These are phyloP conservation scores for Cataglyphis hispanica DNA, from an alignment of 1,140 invertebrate species.

Conservation along the genomic window DNA sequence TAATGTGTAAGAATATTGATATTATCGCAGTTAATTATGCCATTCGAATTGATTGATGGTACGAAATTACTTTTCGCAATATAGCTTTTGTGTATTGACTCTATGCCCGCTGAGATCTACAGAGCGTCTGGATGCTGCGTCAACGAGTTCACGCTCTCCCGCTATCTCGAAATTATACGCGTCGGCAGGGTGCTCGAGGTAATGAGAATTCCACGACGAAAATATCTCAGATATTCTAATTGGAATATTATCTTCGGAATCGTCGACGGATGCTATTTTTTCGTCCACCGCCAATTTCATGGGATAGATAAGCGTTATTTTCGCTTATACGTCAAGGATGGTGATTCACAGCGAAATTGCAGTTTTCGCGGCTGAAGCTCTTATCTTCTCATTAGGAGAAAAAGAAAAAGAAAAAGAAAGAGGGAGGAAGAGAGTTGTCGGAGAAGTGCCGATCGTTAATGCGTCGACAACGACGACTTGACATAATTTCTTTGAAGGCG, in stretches of 20 bases:
- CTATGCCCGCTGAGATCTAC: background rate
- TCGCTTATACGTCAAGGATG: background rate
- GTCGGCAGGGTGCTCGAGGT: slow-evolving; percentile 32
- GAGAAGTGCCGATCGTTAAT: slow-evolving; percentile 32
- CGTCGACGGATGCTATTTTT: background rate
- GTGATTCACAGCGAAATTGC: slow-evolving; percentile 9
- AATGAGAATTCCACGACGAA: slow-evolving; percentile 60
- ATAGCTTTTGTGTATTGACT: background rate
- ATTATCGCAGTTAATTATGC: background rate
- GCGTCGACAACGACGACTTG: slow-evolving; percentile 29
- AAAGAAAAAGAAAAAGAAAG: background rate
- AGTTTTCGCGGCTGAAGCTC: background rate
- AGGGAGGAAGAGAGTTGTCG: background rate
- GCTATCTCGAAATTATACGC: slow-evolving; percentile 40
- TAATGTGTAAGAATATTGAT: background rate
- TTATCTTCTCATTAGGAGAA: background rate
- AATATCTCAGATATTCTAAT: slow-evolving; percentile 62
- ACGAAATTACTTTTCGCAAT: background rate
- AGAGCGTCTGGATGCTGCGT: slow-evolving; percentile 33
- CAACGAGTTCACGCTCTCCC: slow-evolving; percentile 41
- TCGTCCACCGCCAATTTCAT: background rate
- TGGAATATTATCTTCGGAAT: slow-evolving; percentile 61
- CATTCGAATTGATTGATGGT: background rate
- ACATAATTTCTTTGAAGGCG: slow-evolving; percentile 44
- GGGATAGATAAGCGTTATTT: slow-evolving; percentile 25